Evolutionary conservation across 2,888 invertebrate genomes (phyloP).

Genomic region (Junonia oenone): DNA sequence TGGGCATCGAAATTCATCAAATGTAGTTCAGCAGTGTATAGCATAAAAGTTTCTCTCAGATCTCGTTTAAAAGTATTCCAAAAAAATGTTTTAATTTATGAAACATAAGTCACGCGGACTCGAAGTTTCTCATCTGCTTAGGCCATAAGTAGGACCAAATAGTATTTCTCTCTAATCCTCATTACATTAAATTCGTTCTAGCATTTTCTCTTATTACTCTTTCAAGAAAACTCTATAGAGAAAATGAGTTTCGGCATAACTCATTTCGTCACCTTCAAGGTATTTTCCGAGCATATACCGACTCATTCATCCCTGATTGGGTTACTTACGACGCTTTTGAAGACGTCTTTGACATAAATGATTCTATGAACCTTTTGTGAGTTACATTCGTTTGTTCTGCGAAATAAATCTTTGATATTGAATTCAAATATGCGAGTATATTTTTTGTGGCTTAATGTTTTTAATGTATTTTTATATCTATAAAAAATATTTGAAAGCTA

Average conservation of each 20-base stretch:
- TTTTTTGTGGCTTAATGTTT: no score
- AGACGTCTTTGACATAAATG: conserved; percentile 26
- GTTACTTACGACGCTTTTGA: conserved; percentile 28
- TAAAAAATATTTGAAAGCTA: no score
- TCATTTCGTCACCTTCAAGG: conserved; percentile 52
- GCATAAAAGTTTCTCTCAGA: no score
- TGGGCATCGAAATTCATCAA: no score
- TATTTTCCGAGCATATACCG: conserved; percentile 41
- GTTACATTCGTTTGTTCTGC: not conserved
- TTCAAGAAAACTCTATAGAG: conserved; percentile 24
- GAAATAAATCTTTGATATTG: not conserved
- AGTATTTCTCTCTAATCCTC: conserved; percentile 32
- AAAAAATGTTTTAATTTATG: no score
- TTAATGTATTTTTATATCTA: no score
- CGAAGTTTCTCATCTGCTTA: no score
- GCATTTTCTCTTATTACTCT: conserved; percentile 62
- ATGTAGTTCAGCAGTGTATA: no score
- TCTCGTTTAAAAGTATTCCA: no score
- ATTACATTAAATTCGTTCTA: conserved; percentile 50
- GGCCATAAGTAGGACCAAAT: no score
- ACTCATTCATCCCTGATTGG: conserved; percentile 32
- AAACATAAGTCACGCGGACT: no score
- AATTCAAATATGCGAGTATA: not conserved
- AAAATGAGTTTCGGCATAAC: conserved; percentile 62
- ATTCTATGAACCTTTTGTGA: conserved; percentile 12